Base-by-base conservation (phyloP, 1,140 invertebrate species). In the Tetraneura akinire region DNA sequence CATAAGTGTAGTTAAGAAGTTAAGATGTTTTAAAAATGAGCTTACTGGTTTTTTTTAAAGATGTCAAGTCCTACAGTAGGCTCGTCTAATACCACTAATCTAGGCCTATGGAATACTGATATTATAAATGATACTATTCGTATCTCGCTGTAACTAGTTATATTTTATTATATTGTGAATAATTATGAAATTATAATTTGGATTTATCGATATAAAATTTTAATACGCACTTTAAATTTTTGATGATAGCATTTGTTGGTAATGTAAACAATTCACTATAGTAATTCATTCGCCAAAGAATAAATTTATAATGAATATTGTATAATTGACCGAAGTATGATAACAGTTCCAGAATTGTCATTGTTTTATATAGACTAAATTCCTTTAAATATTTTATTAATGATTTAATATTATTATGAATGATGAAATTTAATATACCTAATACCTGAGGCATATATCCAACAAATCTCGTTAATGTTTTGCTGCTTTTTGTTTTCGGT, bases 391-490 rank as follows among this genome's bases (percentile, higher is more conserved):
- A 6, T 51, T n/a, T 1, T 45, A 68, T 66, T 13, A 42, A 42
- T 66, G 32, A 60, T 29, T 37, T 37, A 16, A 29, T 60, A 29
- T 4, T 26, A 60, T 29, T 29, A 60, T 60, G n/a, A 47, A 47
- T 47, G 11, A 47, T 47, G 10, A 13, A 47, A 13, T 62, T 18
- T 62, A 62, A n/a, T 29, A 14, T 42, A 42, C 18, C 42, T 1
- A 37, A 71, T 71, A 78, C 74, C 55, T 78, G 74, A 60, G 74
- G 74, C 74, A 78, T 78, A 62, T 78, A 78, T 1, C 74, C 74
- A 11, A 29, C 57, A 4, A 16, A 18, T 26, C 45, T 62, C 18
- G 32, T 78, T 60, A 78, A 78, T 0, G 74, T 47, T 60, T 47
- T 60, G 16, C 55, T 78, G 18, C 21, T 62, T 62, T 78, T 78